phyloP scores from a whole-genome alignment of 2,113 vertebrate species.

The Callipepla californica region DNA sequence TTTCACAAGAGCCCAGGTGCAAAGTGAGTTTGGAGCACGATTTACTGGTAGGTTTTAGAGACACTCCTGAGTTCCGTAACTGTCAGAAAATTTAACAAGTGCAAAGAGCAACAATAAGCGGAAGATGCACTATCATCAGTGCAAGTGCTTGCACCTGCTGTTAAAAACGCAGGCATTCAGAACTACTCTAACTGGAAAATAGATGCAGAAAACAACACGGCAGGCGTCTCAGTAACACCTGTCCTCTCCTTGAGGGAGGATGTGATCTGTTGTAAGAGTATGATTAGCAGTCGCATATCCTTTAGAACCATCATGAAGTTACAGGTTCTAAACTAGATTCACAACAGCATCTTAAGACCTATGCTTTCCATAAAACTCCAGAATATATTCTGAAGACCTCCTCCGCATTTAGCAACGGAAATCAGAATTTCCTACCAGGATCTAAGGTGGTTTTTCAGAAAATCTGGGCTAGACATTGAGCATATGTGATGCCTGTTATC shows the following conservation, averaged over 20 bases:
- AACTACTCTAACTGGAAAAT: background rate
- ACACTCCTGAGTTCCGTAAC: background rate
- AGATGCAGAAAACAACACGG: background rate
- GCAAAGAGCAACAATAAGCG: background rate
- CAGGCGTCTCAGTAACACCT: background rate
- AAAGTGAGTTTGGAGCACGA: background rate
- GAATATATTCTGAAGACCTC: background rate
- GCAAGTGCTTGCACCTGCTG: background rate
- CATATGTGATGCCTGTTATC: fast-evolving
- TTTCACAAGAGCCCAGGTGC: background rate
- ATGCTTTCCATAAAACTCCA: background rate
- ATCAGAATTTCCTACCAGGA: fast-evolving
- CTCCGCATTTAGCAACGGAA: no score
- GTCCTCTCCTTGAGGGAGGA: background rate
- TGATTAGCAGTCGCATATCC: background rate
- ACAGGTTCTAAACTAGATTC: background rate
- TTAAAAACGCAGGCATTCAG: background rate
- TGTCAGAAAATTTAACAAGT: background rate
- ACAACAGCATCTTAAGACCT: background rate
- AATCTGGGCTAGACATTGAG: background rate
- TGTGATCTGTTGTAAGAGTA: background rate
- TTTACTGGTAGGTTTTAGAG: background rate
- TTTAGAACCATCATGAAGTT: background rate
- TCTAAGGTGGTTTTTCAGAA: background rate
- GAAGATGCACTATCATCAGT: fast-evolving